Conservation (phyloP, 2,888 invertebrate species). For the Luperina testacea region DNA sequence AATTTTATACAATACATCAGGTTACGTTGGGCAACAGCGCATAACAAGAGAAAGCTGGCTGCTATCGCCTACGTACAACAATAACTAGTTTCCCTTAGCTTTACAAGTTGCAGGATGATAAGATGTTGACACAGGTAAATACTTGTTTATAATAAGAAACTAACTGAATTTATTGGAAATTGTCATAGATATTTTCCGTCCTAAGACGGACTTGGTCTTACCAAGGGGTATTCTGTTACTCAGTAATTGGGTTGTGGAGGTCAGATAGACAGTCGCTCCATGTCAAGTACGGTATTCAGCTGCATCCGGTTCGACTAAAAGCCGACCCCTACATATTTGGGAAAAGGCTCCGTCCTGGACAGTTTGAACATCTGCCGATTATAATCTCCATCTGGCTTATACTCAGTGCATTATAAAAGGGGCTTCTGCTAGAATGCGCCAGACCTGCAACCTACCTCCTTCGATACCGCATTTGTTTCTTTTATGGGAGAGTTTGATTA, state of each 20-base stretch:
- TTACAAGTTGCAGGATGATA: conserved; percentile 54
- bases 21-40: conserved; percentile 46
- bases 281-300: no score
- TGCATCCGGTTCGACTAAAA: not conserved
- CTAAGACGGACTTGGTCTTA: not conserved
- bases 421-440: not conserved
- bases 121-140: conserved; percentile 52
- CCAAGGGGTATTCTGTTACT: not conserved
- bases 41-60: conserved; percentile 60
- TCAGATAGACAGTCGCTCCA: not conserved
- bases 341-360: not conserved
- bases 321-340: not conserved
- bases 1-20: conserved; percentile 54
- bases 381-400: not conserved
- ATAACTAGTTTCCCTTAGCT: conserved; percentile 56
- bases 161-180: conserved; percentile 25
- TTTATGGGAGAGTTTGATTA: not conserved
- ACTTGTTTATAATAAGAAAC: conserved; percentile 25
- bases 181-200: not conserved
- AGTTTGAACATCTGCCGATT: not conserved
- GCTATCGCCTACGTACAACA: conserved; percentile 63
- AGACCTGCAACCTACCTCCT: not conserved
- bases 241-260: not conserved
- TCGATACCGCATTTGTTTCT: not conserved
- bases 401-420: no score